These are phyloP conservation scores for Gonioctena quinquepunctata DNA, from an alignment of 1,140 invertebrate species.

Conservation along the genomic window DNA sequence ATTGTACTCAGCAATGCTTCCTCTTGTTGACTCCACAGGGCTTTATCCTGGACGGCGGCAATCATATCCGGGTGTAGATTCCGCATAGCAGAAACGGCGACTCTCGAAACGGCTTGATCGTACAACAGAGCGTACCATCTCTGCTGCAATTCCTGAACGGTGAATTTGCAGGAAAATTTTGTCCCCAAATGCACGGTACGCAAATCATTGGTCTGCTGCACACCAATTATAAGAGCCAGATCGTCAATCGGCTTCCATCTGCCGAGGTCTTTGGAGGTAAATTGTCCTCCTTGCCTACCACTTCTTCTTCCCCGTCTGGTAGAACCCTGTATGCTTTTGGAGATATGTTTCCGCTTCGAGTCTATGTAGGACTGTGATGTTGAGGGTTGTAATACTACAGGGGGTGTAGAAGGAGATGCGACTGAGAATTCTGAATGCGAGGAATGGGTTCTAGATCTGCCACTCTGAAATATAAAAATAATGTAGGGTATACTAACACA, in stretches of 20 bases:
- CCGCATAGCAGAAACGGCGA: constrained; percentile 89
- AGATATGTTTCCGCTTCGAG: constrained; percentile 40
- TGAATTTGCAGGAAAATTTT: constrained; percentile 96
- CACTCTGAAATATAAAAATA: constrained; percentile 53
- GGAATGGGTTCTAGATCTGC: constrained; percentile 54
- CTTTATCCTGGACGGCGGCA: constrained; percentile 82
- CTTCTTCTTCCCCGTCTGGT: constrained; percentile 55
- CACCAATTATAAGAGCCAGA: constrained; percentile 87
- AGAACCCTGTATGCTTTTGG: constrained; percentile 37
- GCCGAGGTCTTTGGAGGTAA: constrained; percentile 83
- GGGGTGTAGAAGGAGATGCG: constrained; percentile 35
- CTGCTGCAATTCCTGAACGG: constrained; percentile 90
- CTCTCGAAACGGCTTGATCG: constrained; percentile 83
- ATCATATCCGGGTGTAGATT: constrained; percentile 92
- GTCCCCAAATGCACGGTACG: constrained; percentile 86
- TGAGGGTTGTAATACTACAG: constrained; percentile 18
- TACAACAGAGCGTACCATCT: constrained; percentile 95
- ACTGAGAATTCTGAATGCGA: constrained; percentile 51
- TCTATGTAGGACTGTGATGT: constrained; percentile 38
- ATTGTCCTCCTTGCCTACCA: constrained; percentile 65
- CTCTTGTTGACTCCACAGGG: constrained; percentile 87
- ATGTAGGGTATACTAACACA: too few relatives aligned
- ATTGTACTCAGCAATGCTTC: constrained; percentile 84
- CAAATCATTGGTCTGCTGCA: constrained; percentile 91
- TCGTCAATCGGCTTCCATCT: constrained; percentile 98